A percentile compares a stretch with the other conserved stretches of the same genome.
These are phyloP conservation scores for Aradus depressus DNA, from an alignment of 2,888 invertebrate species.

Conservation along the genomic window DNA sequence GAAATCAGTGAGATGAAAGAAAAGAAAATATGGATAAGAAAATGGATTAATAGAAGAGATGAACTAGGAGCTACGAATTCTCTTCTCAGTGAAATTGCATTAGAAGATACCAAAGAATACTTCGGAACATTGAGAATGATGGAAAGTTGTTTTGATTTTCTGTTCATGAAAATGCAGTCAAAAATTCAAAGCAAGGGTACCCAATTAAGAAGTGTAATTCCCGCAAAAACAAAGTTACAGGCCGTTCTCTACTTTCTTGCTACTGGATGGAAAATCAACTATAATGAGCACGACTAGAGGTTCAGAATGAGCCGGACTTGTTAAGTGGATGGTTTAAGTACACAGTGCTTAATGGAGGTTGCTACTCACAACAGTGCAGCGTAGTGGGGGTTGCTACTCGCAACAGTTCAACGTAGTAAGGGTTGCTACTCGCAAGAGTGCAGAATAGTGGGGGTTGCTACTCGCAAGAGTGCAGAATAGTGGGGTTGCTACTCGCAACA, in stretches of 20 bases:
- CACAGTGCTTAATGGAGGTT: too few relatives aligned
- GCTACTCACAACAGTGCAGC: too few relatives aligned
- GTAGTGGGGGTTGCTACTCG: too few relatives aligned
- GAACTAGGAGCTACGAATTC: neutral
- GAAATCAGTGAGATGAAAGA: neutral
- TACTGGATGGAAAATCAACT: too few relatives aligned
- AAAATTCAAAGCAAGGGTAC: constrained; percentile 7
- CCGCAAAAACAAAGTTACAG: constrained; percentile 12
- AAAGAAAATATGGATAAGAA: neutral
- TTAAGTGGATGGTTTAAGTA: too few relatives aligned
- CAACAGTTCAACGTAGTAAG: too few relatives aligned
- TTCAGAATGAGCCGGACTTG: too few relatives aligned
- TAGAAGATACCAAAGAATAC: neutral
- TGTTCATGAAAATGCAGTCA: constrained; percentile 8
- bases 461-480: too few relatives aligned
- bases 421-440: too few relatives aligned
- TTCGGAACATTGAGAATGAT: neutral
- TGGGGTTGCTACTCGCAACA: too few relatives aligned
- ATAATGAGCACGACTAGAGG: too few relatives aligned
- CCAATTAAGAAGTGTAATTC: constrained; percentile 6
- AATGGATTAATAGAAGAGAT: neutral
- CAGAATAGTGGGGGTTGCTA: too few relatives aligned
- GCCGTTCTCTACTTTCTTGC: constrained; percentile 6
- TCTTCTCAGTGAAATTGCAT: neutral
- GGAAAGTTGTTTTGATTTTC: constrained; percentile 8